Evolutionary conservation across 2,888 invertebrate genomes (phyloP).

Genomic region (Epinotia brunnichana): DNA sequence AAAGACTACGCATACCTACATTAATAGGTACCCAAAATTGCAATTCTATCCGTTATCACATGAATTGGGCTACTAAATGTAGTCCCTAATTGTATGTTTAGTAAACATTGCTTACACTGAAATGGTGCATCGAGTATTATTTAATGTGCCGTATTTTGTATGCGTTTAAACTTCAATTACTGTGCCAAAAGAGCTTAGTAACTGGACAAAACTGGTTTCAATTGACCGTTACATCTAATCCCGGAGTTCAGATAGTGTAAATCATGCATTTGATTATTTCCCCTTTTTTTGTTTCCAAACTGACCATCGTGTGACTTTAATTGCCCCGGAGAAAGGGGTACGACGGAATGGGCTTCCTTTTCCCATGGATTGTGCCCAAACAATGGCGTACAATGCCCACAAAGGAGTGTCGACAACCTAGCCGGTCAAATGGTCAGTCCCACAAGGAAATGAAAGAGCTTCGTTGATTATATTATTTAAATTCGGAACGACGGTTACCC

Average conservation of each 20-base stretch:
- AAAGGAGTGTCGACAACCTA: constrained; percentile 82
- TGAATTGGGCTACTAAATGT: too few species aligned
- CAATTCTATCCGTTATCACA: not conserved
- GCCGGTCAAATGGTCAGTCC: constrained; percentile 81
- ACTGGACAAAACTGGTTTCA: constrained; percentile 6
- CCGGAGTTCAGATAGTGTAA: constrained; percentile 10
- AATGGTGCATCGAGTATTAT: not conserved
- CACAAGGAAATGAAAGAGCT: constrained; percentile 77
- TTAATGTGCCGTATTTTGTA: too few species aligned
- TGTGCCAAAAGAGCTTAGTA: not conserved
- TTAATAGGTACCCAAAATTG: not conserved
- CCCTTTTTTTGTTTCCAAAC: constrained; percentile 30
- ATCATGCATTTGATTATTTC: constrained; percentile 28
- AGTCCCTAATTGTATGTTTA: not conserved
- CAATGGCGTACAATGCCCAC: constrained; percentile 76
- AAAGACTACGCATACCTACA: not conserved
- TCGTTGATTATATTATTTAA: constrained; percentile 80
- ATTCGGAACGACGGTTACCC: constrained; percentile 75
- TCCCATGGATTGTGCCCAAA: constrained; percentile 74
- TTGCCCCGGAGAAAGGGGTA: constrained; percentile 35
- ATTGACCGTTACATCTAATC: constrained; percentile 26
- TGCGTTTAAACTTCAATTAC: not conserved
- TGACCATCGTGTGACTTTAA: constrained; percentile 40
- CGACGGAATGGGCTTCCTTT: constrained; percentile 65
- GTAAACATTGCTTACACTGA: not conserved